Conservation (phyloP, 2,113 vertebrate species). For the Numenius arquata region DNA sequence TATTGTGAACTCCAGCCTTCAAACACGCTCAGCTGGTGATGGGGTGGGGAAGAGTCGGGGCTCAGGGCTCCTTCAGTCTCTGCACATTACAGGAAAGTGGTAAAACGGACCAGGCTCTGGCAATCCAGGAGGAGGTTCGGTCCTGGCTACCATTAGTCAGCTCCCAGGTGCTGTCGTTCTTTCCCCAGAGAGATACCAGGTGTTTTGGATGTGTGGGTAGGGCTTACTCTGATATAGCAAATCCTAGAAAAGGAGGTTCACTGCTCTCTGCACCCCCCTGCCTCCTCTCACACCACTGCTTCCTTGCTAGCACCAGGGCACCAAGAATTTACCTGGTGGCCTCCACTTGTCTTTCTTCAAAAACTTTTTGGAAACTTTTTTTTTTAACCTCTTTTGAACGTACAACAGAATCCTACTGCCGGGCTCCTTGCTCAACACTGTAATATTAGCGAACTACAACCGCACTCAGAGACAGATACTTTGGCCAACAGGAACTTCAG, state of each 20-base stretch:
- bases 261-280: accelerated
- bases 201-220: background rate
- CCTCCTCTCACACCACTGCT: background rate
- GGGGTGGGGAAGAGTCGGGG: accelerated
- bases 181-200: accelerated
- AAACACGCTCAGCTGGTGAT: background rate
- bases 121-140: background rate
- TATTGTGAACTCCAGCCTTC: background rate
- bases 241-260: background rate
- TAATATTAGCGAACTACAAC: background rate
- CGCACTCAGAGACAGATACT: accelerated
- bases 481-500: background rate
- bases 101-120: background rate
- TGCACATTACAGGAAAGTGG: background rate
- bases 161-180: background rate
- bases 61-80: background rate
- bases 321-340: background rate
- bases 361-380: background rate
- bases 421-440: background rate
- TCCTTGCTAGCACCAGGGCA: no score
- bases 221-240: background rate
- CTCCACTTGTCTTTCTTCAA: background rate
- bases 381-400: background rate
- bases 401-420: background rate
- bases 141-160: background rate